phyloP scores from a whole-genome alignment of 2,888 invertebrate species.

The Polydrusus pterygomalis region DNA sequence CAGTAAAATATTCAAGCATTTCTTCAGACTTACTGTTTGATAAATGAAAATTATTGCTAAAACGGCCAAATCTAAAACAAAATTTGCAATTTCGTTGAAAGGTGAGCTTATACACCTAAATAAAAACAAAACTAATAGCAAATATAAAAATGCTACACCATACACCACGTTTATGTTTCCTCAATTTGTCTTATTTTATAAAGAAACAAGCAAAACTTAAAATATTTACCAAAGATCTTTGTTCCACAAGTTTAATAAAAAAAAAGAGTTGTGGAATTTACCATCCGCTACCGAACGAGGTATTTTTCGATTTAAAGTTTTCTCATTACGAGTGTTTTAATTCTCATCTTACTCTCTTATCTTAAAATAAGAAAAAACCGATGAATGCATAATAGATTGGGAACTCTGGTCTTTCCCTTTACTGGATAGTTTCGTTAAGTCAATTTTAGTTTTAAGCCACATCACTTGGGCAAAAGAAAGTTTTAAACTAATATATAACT shows the following conservation, averaged over 20 bases:
- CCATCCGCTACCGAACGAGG: not conserved
- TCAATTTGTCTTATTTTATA: too few relatives aligned
- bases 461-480: not conserved
- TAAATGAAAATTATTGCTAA: too few relatives aligned
- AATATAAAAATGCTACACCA: too few relatives aligned
- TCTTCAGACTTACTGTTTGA: too few relatives aligned
- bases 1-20: too few relatives aligned
- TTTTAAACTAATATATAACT: too few relatives aligned
- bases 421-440: not conserved
- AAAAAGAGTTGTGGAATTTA: not conserved
- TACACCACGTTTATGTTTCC: too few relatives aligned
- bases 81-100: too few relatives aligned
- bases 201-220: not conserved
- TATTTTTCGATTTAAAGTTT: constrained; percentile 7
- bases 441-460: not conserved
- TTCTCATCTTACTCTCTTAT: constrained; percentile 7
- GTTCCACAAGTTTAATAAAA: not conserved
- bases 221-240: not conserved
- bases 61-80: too few relatives aligned
- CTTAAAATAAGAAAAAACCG: not conserved
- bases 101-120: too few relatives aligned
- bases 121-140: too few relatives aligned
- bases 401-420: not conserved
- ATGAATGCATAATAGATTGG: constrained; percentile 6
- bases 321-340: constrained; percentile 12